Evolutionary conservation across 2,888 invertebrate genomes (phyloP), one percentile per base, ranked within the genome.

Genomic region (Oscheius sp.): DNA sequence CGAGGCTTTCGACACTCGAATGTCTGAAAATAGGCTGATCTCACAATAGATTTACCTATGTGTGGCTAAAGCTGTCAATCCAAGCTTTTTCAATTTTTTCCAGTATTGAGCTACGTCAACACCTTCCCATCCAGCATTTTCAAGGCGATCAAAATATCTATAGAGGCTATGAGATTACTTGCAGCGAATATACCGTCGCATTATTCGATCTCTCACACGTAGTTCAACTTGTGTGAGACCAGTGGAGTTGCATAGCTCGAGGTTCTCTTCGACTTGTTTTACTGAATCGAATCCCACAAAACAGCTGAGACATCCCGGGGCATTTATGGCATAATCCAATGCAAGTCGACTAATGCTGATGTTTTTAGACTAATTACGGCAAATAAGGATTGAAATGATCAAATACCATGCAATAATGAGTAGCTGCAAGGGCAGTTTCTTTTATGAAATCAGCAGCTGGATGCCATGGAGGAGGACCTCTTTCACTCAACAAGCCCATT

Each of bases 391-490:
- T 50, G 8, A 46, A 8, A 17, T 20, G 23, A 0, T 31, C 4
- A 31, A 31, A 25, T 29, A 77, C 77, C 67, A 65, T 64, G 50
- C 75, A 78, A 37, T 78, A 78, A 15, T 71, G 69, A 0, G 74
- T 73, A 8, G 78, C 78, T 2, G 76, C 76, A 2, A 74, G 63
- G 50, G 73, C 74, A 3, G 80, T 74, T 39, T 82, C 81, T 33
- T 72, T 72, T 10, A 91, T 89, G 55, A 91, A 89, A 23, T 91
- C 89, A 27, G 89, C 87, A 1, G 93, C 93, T 2, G 93, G 92
- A 88, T 95, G 94, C 94, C 94, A 95, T 73, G 90, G 92, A 0
- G 93, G 92, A 2, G 88, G 86, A 0, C 93, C 93, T 42, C 87
- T 87, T 86, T 91, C 92, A 6, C 92, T 91, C 34, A 95, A 89